Evolutionary conservation across 1,140 invertebrate genomes (phyloP), one percentile per base, ranked within the genome.

Genomic region (Bathynomus jamesi): DNA sequence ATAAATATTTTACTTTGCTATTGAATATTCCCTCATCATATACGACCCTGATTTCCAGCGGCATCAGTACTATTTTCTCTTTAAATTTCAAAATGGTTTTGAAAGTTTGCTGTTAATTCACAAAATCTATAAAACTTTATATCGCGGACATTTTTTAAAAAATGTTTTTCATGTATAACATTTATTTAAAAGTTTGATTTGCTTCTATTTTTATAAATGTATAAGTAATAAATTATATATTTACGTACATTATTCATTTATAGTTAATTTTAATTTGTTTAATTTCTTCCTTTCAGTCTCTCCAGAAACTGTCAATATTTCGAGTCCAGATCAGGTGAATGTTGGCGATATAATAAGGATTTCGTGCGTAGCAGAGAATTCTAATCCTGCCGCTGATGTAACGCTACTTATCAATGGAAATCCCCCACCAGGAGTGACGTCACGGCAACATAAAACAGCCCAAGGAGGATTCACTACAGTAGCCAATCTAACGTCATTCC

Each of bases 401-500:
- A 76, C 32, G 46, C 61, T 76, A 7, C 82, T 82, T 1, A 82
- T 83, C 74, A 80, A 80, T 29, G 82, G 84, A n/a, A 79, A 84
- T 69, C 75, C 76, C 5, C 70, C 72, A 3, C 76, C 76, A 8
- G 70, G 70, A 11, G 71, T 61, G n/a, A 67, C 70, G 17, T 77
- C 76, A 28, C 25, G 53, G 30, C 71, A 63, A n/a, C 65, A 65
- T 10, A 71, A 71, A 61, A 70, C 70, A 13, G 64, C 67, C 0
- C 80, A 85, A 69, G 92, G 91, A 28, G 94, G 95, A 24, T 96
- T 89, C 87, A 91, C 94, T 28, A 95, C 94, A 0, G 89, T 86
- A 8, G 95, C 94, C 0, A 94, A 95, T 80, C 89, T 96, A 62
- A 93, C 89, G 0, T 89, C 92, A 30, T 85, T 86, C 25, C 89